phyloP scores from a whole-genome alignment of 2,113 vertebrate genomes.

The Thunnus thynnus region DNA sequence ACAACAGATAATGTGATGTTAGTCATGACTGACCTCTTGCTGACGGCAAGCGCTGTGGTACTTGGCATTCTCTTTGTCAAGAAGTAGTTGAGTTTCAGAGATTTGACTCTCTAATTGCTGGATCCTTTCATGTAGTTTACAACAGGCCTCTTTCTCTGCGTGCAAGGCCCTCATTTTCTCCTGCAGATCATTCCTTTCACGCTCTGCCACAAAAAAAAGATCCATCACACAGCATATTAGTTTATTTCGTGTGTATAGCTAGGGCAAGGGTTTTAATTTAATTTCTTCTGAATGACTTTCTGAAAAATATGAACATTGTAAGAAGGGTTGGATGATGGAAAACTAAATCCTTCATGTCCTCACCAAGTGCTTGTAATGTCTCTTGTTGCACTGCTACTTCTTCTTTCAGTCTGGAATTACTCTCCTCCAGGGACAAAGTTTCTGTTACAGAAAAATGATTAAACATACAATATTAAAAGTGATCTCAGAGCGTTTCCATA shows the following conservation, averaged over 20 bases:
- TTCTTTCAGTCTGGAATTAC: constrained; percentile 79
- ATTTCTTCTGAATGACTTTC: too few relatives aligned
- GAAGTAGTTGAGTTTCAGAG: constrained; percentile 74
- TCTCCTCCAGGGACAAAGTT: constrained; percentile 77
- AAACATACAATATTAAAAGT: not conserved
- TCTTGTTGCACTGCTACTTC: constrained; percentile 81
- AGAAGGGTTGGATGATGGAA: not conserved
- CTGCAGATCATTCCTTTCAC: constrained; percentile 76
- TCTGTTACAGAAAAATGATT: constrained; percentile 66
- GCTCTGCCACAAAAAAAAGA: constrained; percentile 64
- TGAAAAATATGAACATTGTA: not conserved
- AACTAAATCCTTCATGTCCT: constrained; percentile 23
- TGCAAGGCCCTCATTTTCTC: constrained; percentile 77
- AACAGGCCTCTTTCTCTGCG: constrained; percentile 69
- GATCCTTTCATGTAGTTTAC: constrained; percentile 84
- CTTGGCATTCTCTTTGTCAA: constrained; percentile 91
- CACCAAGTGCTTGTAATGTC: constrained; percentile 86
- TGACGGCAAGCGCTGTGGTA: constrained; percentile 87
- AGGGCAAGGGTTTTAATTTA: not conserved
- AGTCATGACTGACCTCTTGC: constrained; percentile 86
- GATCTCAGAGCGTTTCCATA: not conserved
- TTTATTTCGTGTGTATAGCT: not conserved
- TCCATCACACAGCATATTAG: not conserved
- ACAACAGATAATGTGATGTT: not conserved
- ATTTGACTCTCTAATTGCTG: constrained; percentile 83